Conservation (phyloP, 30 jellyfish, hydroid and myxozoan species). For the Aurelia sp. region DNA sequence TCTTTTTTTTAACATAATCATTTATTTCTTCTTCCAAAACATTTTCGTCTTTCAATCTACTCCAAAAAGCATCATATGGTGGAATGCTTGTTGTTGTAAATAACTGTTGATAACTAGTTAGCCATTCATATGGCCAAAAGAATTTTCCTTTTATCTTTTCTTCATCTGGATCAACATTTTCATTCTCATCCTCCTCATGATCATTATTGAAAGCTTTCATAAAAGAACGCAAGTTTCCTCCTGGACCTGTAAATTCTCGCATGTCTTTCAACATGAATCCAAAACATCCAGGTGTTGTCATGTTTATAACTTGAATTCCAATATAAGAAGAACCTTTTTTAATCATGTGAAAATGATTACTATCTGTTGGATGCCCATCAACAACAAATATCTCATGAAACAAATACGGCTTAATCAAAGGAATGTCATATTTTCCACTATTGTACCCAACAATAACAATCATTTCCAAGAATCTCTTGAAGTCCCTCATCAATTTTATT, state of each 20-base stretch:
- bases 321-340: neutral
- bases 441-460: neutral
- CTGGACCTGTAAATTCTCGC: neutral
- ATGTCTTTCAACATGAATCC: neutral
- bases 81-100: no score
- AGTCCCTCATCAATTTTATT: neutral
- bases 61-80: no score
- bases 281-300: neutral
- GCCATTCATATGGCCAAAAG: no score
- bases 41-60: no score
- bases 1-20: no score
- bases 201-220: neutral
- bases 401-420: neutral
- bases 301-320: neutral
- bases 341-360: neutral
- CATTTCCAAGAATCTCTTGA: neutral
- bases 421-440: neutral
- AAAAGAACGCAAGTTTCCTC: neutral
- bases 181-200: neutral
- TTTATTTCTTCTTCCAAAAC: no score
- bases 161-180: no score
- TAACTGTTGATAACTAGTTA: no score
- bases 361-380: neutral
- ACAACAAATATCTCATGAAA: neutral
- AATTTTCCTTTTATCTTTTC: no score